Evolutionary conservation across 2,113 vertebrate genomes (phyloP).

Genomic region (Labeo catla): DNA sequence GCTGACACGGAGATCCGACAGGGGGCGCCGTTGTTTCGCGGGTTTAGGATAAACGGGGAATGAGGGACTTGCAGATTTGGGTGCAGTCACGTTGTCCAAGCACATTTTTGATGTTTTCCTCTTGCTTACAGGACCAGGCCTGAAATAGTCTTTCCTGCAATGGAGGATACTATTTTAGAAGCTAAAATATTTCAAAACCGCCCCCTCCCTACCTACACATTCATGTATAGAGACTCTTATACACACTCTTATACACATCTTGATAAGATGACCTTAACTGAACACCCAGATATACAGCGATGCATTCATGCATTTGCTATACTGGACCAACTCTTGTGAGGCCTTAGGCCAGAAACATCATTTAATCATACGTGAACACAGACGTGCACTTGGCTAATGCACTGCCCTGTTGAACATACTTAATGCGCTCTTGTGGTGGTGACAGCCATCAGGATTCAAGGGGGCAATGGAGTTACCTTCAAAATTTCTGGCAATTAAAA

Average conservation of each 20-base stretch:
- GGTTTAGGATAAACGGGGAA: constrained; percentile 36
- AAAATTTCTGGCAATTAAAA: background rate
- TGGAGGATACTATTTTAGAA: constrained; percentile 34
- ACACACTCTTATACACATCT: background rate
- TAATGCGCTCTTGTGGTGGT: background rate
- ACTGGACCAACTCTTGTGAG: background rate
- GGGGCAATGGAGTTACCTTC: background rate
- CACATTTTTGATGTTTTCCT: constrained; percentile 74
- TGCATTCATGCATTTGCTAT: background rate
- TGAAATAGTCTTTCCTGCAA: constrained; percentile 65
- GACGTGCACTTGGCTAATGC: background rate
- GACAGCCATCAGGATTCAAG: background rate
- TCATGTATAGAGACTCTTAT: background rate
- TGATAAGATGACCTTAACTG: background rate
- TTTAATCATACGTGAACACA: background rate
- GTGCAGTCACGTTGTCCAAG: constrained; percentile 78
- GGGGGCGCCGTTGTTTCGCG: constrained; percentile 73
- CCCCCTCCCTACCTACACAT: constrained; percentile 31
- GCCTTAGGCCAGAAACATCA: background rate
- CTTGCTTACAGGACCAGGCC: constrained; percentile 66
- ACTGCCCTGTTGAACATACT: background rate
- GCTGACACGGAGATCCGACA: background rate
- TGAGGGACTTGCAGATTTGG: constrained; percentile 65
- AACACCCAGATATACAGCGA: background rate
- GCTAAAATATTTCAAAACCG: background rate